phyloP scores from a whole-genome alignment of 2,797 vertebrate genomes.

The Poecile montanus region DNA sequence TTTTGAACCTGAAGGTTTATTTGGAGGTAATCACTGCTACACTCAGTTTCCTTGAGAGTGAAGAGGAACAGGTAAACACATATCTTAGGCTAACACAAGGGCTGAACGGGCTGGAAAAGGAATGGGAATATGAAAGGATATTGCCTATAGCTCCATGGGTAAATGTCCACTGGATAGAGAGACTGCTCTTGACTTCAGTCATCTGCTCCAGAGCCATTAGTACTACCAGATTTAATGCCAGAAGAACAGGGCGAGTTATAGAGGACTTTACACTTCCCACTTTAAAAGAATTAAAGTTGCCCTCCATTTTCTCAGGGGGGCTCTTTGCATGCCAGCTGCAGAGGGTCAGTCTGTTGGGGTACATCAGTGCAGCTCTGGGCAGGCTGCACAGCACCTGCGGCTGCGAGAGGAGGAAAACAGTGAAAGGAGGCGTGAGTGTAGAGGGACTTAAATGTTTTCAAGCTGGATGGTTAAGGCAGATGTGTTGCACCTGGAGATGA shows the following conservation, averaged over 20 bases:
- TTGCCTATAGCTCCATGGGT: background rate
- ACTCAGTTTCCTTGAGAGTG: background rate
- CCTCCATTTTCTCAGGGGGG: background rate
- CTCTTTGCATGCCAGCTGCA: background rate
- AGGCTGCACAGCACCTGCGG: background rate
- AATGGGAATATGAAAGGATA: background rate
- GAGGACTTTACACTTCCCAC: background rate
- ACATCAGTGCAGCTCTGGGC: background rate
- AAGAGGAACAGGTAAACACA: background rate
- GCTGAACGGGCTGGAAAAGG: background rate
- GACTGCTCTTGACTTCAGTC: background rate
- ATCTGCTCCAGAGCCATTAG: background rate
- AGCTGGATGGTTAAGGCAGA: background rate
- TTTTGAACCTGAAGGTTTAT: background rate
- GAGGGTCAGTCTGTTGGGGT: background rate
- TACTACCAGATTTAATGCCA: background rate
- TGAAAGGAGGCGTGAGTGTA: accelerated
- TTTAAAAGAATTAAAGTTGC: background rate
- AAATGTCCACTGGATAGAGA: background rate
- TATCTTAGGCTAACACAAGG: background rate
- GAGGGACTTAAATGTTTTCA: background rate
- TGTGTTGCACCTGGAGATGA: background rate
- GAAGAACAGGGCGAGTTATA: background rate
- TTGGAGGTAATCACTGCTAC: background rate
- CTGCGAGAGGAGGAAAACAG: background rate